Evolutionary conservation across 2,888 invertebrate genomes (phyloP), one percentile per base, ranked within the genome.

Genomic region (Anticlea derivata): DNA sequence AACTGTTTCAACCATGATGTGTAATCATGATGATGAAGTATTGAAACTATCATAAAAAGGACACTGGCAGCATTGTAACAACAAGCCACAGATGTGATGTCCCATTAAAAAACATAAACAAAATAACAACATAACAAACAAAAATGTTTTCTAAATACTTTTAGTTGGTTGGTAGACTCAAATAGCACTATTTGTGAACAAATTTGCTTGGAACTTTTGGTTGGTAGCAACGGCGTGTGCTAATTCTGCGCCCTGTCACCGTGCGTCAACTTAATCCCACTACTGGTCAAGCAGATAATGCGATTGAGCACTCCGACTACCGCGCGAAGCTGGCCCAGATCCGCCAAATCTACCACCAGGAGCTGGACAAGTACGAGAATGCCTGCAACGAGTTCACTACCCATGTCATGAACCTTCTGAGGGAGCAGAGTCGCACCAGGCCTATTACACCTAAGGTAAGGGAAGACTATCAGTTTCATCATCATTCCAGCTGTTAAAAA

Each of bases 371-470:
- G 93, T 99, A 99, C 80, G 99, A 99, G 92, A 99, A 99, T 93
- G 99, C 99, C n/a, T 99, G 99, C 92, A 98, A 98, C 86, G 99
- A 99, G 92, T 99, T 99, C 90, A 99, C 99, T 52, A 99, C 99
- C n/a, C 99, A 99, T 91, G 99, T 99, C 65, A 97, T 99, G 96
- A 99, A 99, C 87, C 92, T 99, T 69, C 92, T 99, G 61, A 92
- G 98, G 49, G 98, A 99, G 88, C 98, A 99, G 92, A 97, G 97
- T 76, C 96, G 98, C 74, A 99, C 99, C 65, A 93, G 99, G 68
- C 99, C 99, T 44, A 99, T 99, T 73, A 98, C 99, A 48, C 98
- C 98, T 38, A 96, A 98, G 94, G 91, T 88, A 39, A 29, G 11
- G n/a, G n/a, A n/a, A n/a, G n/a, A n/a, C n/a, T n/a, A n/a, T n/a